Conservation (phyloP, 1,140 invertebrate genomes). For the Macrobrachium nipponense region DNA sequence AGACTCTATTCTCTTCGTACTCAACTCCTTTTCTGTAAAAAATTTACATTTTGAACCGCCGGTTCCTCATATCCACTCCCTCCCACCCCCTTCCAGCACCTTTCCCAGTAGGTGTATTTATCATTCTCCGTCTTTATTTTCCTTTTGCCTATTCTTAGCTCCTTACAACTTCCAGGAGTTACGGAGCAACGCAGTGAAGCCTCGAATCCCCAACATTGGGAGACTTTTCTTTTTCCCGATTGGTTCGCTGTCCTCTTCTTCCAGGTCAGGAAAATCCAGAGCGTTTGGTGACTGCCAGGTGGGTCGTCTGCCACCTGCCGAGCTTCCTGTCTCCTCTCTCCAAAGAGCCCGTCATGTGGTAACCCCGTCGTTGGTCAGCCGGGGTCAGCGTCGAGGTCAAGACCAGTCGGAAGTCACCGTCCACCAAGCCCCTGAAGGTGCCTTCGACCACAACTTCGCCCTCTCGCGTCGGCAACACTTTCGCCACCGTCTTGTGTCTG, state of each 20-base stretch:
- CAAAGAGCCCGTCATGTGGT: conserved; percentile 52
- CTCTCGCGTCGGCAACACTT: conserved; percentile 39
- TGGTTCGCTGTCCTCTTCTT: not conserved
- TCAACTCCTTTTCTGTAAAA: too few relatives aligned
- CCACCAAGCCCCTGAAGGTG: conserved; percentile 35
- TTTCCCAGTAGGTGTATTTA: too few relatives aligned
- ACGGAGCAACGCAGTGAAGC: too few relatives aligned
- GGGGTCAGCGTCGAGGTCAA: conserved; percentile 50
- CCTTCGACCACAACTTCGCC: conserved; percentile 54
- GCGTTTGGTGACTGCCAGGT: conserved; percentile 50
- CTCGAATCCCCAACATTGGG: too few relatives aligned
- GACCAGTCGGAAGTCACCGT: conserved; percentile 47
- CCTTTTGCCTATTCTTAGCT: too few relatives aligned
- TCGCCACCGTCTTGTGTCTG: conserved; percentile 54
- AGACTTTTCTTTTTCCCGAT: too few relatives aligned
- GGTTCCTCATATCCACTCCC: too few relatives aligned
- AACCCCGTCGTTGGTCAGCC: conserved; percentile 42
- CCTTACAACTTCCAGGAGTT: too few relatives aligned
- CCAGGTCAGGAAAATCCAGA: conserved; percentile 42
- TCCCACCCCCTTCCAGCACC: too few relatives aligned
- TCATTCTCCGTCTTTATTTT: too few relatives aligned
- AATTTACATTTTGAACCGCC: too few relatives aligned
- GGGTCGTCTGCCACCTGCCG: conserved; percentile 49
- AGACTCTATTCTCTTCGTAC: too few relatives aligned
- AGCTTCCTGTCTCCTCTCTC: conserved; percentile 51